A percentile compares a stretch with the other conserved stretches of the same genome.
Evolutionary conservation across 2,113 vertebrate species (phyloP).

Genomic region (Lophotis ruficrista): DNA sequence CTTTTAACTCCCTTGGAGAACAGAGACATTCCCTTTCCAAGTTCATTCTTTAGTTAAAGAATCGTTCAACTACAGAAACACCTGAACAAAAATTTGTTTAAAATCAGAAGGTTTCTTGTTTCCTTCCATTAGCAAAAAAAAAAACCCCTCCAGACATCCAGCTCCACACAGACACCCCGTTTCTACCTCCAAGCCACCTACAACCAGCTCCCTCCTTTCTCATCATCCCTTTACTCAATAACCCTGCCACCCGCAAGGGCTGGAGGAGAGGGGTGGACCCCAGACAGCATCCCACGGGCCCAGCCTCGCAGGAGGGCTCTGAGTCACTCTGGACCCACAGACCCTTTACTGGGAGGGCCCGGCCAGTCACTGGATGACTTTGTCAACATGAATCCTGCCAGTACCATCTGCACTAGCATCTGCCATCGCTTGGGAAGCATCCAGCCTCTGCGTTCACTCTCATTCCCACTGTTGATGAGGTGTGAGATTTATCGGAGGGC

Average conservation of each 20-base stretch:
- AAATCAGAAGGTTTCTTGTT: not conserved
- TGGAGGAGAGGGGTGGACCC: not conserved
- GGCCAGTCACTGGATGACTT: not conserved
- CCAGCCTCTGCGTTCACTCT: not conserved
- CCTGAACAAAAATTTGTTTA: not conserved
- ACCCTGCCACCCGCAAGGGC: not conserved
- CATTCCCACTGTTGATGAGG: not conserved
- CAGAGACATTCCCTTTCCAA: not conserved
- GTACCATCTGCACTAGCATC: conserved; percentile 7
- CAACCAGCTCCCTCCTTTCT: not conserved
- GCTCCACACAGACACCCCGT: not conserved
- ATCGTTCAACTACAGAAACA: not conserved
- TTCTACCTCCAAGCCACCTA: not conserved
- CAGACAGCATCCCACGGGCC: not conserved
- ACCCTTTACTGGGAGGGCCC: not conserved
- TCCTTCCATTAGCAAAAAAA: not conserved
- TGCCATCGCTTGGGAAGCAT: conserved; percentile 12
- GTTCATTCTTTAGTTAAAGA: not conserved
- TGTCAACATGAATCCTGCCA: not conserved
- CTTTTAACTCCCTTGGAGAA: not conserved
- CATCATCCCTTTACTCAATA: not conserved
- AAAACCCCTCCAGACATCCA: not conserved
- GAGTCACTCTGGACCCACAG: not conserved
- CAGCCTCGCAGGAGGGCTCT: not conserved
- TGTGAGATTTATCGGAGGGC: not conserved